Conservation (phyloP, 2,888 invertebrate species). For the Tinea pellionella region DNA sequence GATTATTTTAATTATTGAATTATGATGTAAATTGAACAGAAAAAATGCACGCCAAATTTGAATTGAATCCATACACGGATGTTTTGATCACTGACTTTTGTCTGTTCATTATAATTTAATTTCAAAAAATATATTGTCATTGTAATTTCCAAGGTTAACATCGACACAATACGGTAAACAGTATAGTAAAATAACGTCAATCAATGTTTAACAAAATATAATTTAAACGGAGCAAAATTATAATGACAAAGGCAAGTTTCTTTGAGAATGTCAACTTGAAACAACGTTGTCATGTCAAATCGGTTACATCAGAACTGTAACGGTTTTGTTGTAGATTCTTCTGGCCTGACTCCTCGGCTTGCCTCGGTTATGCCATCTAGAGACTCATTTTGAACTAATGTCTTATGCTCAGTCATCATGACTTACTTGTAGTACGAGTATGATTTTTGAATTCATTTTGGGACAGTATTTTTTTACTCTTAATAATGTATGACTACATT, state of each 20-base stretch:
- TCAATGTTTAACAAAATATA: background rate
- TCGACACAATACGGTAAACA: no score
- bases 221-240: background rate
- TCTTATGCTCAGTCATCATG: conserved; percentile 10
- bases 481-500: no score
- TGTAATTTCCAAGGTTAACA: no score
- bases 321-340: background rate
- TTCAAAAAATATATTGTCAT: no score
- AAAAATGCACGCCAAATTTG: no score
- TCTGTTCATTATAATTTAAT: no score
- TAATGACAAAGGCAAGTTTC: background rate
- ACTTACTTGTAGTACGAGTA: background rate
- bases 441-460: background rate
- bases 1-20: no score
- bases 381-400: conserved; percentile 11
- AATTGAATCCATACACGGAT: no score
- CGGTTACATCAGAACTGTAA: background rate
- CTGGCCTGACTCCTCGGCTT: background rate
- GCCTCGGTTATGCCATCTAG: background rate
- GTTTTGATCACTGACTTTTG: no score
- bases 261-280: background rate
- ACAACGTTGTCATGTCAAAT: background rate
- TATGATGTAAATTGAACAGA: no score
- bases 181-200: no score
- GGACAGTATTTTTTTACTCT: background rate